phyloP scores from a whole-genome alignment of 1,140 invertebrate species.

The Eumaeus atala region DNA sequence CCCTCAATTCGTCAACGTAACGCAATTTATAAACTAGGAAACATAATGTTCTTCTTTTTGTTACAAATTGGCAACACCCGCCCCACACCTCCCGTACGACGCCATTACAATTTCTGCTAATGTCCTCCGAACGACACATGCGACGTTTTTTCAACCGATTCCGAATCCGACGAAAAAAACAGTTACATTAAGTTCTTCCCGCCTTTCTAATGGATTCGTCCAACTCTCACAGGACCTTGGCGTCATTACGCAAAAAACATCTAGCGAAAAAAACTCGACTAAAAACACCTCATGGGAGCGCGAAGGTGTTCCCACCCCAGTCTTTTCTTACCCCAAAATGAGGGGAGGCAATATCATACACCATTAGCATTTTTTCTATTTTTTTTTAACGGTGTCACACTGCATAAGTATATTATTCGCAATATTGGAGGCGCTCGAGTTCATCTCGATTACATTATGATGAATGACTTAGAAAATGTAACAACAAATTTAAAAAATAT shows the following conservation, averaged over 20 bases:
- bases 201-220: constrained; percentile 70
- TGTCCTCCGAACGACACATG: constrained; percentile 45
- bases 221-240: constrained; percentile 66
- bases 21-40: neutral
- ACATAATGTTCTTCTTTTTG: constrained; percentile 13
- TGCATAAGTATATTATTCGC: constrained; percentile 50
- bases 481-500: neutral
- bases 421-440: constrained; percentile 19
- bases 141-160: constrained; percentile 47
- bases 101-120: constrained; percentile 51
- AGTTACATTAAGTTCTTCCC: constrained; percentile 65
- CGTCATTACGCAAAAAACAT: constrained; percentile 69
- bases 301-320: constrained; percentile 65
- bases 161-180: constrained; percentile 48
- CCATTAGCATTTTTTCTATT: constrained; percentile 69
- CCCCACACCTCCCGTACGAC: constrained; percentile 31
- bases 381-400: constrained; percentile 71
- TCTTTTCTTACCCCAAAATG: constrained; percentile 62
- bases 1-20: no score
- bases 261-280: constrained; percentile 41
- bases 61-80: constrained; percentile 23
- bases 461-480: constrained; percentile 4
- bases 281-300: constrained; percentile 65
- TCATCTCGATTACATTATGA: constrained; percentile 12
- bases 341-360: constrained; percentile 72